Percentiles rank a stretch among this genome's conserved stretches.
phyloP scores from a whole-genome alignment of 1,140 invertebrate genomes.

The Camponotus floridanus region DNA sequence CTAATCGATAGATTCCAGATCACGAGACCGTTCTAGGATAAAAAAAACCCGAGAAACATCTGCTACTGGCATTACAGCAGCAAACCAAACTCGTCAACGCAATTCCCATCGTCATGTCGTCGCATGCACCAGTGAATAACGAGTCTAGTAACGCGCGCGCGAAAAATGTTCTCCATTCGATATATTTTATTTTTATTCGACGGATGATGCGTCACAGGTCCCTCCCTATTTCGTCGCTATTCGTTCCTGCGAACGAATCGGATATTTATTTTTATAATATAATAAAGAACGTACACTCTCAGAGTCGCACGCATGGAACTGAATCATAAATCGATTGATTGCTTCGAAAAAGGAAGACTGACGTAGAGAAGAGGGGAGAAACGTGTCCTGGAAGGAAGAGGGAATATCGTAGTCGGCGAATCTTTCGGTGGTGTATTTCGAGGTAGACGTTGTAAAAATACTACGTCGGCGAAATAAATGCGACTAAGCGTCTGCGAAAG shows the following conservation, averaged over 20 bases:
- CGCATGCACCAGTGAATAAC: slow-evolving; percentile 42
- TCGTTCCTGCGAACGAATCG: background rate
- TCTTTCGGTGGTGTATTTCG: slow-evolving; percentile 20
- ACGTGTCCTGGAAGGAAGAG: background rate
- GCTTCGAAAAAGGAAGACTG: background rate
- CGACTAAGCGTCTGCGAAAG: slow-evolving; percentile 10
- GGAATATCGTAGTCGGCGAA: slow-evolving; percentile 17
- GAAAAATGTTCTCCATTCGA: slow-evolving; percentile 8
- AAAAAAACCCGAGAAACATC: slow-evolving; percentile 20
- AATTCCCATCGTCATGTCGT: slow-evolving; percentile 36
- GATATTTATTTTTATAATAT: slow-evolving; percentile 64
- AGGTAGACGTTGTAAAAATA: slow-evolving; percentile 36
- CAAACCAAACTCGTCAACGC: slow-evolving; percentile 32
- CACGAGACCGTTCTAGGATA: slow-evolving; percentile 6
- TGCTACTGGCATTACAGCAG: slow-evolving; percentile 37
- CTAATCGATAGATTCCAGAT: slow-evolving; percentile 61
- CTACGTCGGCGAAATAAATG: slow-evolving; percentile 7
- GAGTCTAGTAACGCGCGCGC: background rate
- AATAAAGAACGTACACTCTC: slow-evolving; percentile 32
- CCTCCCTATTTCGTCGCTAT: background rate
- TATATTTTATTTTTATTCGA: slow-evolving; percentile 54
- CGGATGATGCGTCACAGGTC: background rate
- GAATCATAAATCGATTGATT: slow-evolving; percentile 49
- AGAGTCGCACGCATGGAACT: background rate
- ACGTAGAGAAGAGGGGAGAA: background rate